Conservation (phyloP, 2,888 invertebrate species). For the Masnerella sp. region DNA sequence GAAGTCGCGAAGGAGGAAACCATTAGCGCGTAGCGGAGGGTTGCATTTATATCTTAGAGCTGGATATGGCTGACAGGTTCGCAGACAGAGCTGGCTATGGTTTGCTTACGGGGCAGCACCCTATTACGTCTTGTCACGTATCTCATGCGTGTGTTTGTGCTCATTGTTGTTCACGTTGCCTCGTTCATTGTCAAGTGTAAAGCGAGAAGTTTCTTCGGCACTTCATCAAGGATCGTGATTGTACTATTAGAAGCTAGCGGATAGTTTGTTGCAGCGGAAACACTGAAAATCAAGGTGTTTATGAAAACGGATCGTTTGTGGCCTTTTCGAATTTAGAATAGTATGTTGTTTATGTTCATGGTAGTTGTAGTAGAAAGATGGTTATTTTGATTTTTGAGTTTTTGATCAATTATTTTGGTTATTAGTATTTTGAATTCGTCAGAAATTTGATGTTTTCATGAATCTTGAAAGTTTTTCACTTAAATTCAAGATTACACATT, state of each 20-base stretch:
- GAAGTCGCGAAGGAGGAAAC: slow-evolving; percentile 44
- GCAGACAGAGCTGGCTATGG: slow-evolving; percentile 42
- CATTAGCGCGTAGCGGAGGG: slow-evolving; percentile 39
- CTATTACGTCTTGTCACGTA: slow-evolving; percentile 57
- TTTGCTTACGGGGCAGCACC: slow-evolving; percentile 48
- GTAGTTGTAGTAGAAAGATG: too few species aligned
- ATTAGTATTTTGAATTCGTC: too few species aligned
- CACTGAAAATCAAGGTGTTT: too few species aligned
- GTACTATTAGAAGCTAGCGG: slow-evolving; percentile 27
- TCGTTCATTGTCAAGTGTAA: slow-evolving; percentile 49
- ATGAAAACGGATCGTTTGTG: too few species aligned
- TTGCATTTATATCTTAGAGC: slow-evolving; percentile 40
- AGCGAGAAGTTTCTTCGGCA: slow-evolving; percentile 57
- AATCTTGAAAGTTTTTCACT: too few species aligned
- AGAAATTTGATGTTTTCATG: too few species aligned
- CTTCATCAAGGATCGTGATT: slow-evolving; percentile 57
- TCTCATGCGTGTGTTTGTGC: slow-evolving; percentile 43
- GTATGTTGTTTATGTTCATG: too few species aligned
- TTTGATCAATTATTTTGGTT: too few species aligned
- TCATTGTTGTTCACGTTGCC: slow-evolving; percentile 50
- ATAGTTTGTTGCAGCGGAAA: too few species aligned
- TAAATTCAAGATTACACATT: too few species aligned
- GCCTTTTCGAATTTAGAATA: too few species aligned
- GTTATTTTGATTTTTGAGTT: too few species aligned
- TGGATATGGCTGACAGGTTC: slow-evolving; percentile 49